Conservation (phyloP, 2,888 invertebrate genomes). For the Athalia rosae region DNA sequence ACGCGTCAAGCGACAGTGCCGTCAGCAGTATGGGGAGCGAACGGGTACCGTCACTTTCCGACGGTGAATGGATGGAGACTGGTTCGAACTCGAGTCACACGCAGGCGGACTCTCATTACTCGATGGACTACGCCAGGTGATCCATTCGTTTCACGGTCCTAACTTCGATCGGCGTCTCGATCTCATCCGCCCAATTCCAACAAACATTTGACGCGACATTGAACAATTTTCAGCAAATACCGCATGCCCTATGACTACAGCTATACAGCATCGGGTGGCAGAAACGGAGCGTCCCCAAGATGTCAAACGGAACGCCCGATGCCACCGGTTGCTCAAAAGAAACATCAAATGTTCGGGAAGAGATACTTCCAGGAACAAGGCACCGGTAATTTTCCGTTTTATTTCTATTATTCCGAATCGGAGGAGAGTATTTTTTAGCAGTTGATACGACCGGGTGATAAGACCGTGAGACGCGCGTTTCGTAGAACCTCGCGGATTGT, state of each 20-base stretch:
- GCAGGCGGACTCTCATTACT: slow-evolving; percentile 78
- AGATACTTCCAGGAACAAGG: slow-evolving; percentile 84
- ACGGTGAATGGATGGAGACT: slow-evolving; percentile 92
- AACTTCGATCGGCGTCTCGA: neutral
- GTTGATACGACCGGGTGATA: too few species aligned
- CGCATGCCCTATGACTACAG: slow-evolving; percentile 83
- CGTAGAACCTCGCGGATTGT: neutral
- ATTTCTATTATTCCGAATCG: neutral
- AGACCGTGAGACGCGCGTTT: neutral
- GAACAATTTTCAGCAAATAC: slow-evolving; percentile 76
- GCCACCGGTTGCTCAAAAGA: slow-evolving; percentile 88
- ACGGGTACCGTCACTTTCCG: slow-evolving; percentile 90
- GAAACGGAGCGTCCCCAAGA: slow-evolving; percentile 69
- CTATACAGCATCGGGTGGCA: slow-evolving; percentile 74
- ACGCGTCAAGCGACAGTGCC: slow-evolving; percentile 93
- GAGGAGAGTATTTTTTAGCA: neutral
- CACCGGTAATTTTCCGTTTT: slow-evolving; percentile 57
- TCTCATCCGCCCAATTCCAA: neutral
- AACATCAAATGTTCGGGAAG: slow-evolving; percentile 95
- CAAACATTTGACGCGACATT: slow-evolving; percentile 20
- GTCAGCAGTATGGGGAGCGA: slow-evolving; percentile 96
- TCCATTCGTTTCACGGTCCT: slow-evolving; percentile 7
- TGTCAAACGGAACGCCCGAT: slow-evolving; percentile 76
- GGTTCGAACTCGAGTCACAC: slow-evolving; percentile 87
- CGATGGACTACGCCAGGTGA: slow-evolving; percentile 81